These are phyloP conservation scores for Lynx canadensis DNA, from an alignment of 2,113 vertebrate species.

Conservation along the genomic window DNA sequence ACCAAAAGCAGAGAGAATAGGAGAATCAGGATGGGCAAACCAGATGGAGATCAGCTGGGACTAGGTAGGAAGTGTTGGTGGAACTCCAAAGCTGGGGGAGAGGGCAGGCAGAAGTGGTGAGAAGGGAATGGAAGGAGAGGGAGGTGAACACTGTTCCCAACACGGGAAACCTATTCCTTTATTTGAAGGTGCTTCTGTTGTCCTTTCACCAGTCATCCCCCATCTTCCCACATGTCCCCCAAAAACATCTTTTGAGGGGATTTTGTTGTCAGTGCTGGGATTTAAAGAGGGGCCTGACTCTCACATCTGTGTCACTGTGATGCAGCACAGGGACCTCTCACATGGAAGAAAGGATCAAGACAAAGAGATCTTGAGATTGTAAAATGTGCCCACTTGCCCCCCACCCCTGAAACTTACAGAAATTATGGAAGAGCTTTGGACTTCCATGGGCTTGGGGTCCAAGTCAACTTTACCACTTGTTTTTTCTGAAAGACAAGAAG, in stretches of 20 bases:
- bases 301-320: background rate
- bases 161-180: background rate
- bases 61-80: too few relatives aligned
- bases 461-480: background rate
- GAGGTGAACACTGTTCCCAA: background rate
- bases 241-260: background rate
- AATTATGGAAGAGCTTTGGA: background rate
- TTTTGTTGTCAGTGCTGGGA: background rate
- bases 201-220: background rate
- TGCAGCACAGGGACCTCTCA: background rate
- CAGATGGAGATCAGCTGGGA: background rate
- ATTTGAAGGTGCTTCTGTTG: background rate
- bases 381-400: background rate
- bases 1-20: background rate
- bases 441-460: background rate
- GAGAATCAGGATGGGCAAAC: background rate
- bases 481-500: background rate
- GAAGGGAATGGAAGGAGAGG: background rate
- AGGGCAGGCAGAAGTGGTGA: background rate
- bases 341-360: background rate
- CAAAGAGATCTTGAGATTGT: background rate
- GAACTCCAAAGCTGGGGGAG: background rate
- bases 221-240: background rate
- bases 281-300: background rate
- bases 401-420: background rate